These are phyloP conservation scores for Campoletis raptor DNA, from an alignment of 2,888 invertebrate genomes.

Conservation along the genomic window DNA sequence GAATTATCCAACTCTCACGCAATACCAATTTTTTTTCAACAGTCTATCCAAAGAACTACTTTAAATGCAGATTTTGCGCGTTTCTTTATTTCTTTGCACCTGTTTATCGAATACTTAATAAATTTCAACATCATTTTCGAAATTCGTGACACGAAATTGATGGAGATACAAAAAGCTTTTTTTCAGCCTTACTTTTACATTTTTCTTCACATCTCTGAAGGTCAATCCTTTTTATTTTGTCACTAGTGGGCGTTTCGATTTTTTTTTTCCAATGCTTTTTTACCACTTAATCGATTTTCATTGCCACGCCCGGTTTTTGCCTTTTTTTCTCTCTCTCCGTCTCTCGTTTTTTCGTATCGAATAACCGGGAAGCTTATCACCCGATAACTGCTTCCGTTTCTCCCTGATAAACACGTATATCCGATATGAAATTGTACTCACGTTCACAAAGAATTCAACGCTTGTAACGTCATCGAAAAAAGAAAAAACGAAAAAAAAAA, in stretches of 20 bases:
- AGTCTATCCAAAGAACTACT: neutral
- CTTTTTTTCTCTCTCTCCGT: conserved; percentile 25
- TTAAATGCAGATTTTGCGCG: neutral
- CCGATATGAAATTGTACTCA: conserved; percentile 69
- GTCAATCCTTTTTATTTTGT: neutral
- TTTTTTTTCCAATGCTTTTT: neutral
- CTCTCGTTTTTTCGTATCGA: conserved; percentile 70
- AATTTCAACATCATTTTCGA: neutral
- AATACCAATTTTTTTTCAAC: neutral
- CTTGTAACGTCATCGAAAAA: neutral
- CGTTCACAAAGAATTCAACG: conserved; percentile 57
- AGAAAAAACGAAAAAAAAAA: neutral
- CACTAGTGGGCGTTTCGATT: neutral
- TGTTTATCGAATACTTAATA: neutral
- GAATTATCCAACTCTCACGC: neutral
- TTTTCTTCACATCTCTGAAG: neutral
- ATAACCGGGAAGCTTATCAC: conserved; percentile 74
- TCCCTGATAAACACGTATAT: conserved; percentile 70
- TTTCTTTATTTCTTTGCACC: neutral
- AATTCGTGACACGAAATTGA: neutral
- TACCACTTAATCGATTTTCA: conserved; percentile 59
- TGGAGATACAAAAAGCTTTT: neutral
- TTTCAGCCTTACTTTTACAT: neutral
- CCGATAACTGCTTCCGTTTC: conserved; percentile 79
- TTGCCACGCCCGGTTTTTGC: conserved; percentile 72